These are phyloP conservation scores for Myiopsitta monachus DNA, from an alignment of 2,113 vertebrate species.

Conservation along the genomic window DNA sequence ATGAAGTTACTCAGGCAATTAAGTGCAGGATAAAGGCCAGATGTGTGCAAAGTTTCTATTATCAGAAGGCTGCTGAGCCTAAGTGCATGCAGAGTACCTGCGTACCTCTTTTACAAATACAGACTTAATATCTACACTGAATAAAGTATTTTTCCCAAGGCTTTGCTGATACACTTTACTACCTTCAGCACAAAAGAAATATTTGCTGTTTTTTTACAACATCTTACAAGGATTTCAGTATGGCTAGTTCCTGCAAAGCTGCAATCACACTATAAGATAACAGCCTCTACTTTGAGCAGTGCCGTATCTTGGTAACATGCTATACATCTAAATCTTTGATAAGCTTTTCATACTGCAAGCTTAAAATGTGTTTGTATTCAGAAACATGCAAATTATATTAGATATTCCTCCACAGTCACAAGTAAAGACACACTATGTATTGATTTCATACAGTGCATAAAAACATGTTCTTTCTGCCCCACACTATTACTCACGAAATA, in stretches of 20 bases:
- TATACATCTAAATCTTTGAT: not conserved
- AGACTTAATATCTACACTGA: not conserved
- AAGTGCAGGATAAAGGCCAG: not conserved
- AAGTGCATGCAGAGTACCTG: not conserved
- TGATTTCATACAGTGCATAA: not conserved
- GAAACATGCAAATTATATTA: not conserved
- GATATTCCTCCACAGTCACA: not conserved
- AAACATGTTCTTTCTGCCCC: not conserved
- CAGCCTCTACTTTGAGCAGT: not conserved
- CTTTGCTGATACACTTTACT: not conserved
- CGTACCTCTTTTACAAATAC: not conserved
- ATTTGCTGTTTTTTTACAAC: not conserved
- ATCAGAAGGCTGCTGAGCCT: not conserved
- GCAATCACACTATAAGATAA: not conserved
- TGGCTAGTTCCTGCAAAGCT: not conserved
- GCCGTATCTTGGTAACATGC: accelerated
- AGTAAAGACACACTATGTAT: not conserved
- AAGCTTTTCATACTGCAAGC: not conserved
- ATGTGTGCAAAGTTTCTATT: not conserved
- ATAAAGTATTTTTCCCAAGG: conserved; percentile 30
- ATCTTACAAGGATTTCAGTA: not conserved
- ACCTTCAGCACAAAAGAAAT: not conserved
- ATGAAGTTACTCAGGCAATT: not conserved
- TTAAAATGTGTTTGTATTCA: not conserved
- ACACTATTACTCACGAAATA: not conserved